These are phyloP conservation scores for Nasonia oneida DNA, from an alignment of 2,888 invertebrate species.

Conservation along the genomic window DNA sequence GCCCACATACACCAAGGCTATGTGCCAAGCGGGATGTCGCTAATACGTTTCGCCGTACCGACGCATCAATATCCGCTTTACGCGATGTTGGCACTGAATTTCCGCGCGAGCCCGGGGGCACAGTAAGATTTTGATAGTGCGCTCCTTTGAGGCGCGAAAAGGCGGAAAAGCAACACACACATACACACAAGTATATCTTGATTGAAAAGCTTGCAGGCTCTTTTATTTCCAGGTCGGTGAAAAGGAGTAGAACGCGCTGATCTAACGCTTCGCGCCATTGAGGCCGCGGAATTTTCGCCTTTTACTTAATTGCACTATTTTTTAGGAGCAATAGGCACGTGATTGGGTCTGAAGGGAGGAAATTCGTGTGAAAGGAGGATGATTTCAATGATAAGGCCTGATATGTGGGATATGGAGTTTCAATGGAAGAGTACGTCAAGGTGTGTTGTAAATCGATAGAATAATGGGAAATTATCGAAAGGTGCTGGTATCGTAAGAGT, in stretches of 20 bases:
- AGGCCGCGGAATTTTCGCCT: neutral
- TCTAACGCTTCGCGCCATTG: slow-evolving; percentile 26
- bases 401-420: no score
- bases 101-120: neutral
- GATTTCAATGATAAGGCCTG: no score
- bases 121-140: slow-evolving; percentile 32
- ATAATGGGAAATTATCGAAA: neutral
- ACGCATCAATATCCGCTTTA: neutral
- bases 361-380: neutral
- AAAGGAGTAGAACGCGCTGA: neutral
- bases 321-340: neutral
- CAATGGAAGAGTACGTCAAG: no score
- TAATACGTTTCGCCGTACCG: no score
- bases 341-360: no score
- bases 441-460: neutral
- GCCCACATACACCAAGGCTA: no score
- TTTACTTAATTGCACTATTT: slow-evolving; percentile 34
- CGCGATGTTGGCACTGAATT: slow-evolving; percentile 17
- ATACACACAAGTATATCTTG: slow-evolving; percentile 26
- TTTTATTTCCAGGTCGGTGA: slow-evolving; percentile 2
- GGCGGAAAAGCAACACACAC: neutral
- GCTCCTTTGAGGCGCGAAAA: neutral
- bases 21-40: no score
- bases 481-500: neutral
- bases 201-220: slow-evolving; percentile 29